A percentile compares a stretch with the other conserved stretches of the same genome.
These are phyloP conservation scores for Achroia grisella DNA, from an alignment of 1,140 invertebrate species.

Conservation along the genomic window DNA sequence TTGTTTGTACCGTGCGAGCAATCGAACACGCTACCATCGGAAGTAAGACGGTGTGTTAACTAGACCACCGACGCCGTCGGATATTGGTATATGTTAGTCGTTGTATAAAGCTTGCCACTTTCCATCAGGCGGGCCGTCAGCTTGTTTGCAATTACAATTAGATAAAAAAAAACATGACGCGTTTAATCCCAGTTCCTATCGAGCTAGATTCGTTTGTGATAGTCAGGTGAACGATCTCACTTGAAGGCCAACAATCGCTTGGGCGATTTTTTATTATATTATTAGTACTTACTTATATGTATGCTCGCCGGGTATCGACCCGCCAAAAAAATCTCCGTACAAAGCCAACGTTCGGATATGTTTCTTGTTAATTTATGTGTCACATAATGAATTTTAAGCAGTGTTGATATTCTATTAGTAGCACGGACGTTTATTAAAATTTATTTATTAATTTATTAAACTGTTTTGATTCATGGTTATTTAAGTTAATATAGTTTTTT, in stretches of 20 bases:
- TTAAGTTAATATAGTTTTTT: too few species aligned
- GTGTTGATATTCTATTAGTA: not conserved
- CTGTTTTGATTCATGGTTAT: too few species aligned
- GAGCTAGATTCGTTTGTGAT: slow-evolving; percentile 36
- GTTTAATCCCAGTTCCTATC: slow-evolving; percentile 26
- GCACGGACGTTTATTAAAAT: not conserved
- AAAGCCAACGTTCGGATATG: not conserved
- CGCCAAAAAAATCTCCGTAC: slow-evolving; percentile 12
- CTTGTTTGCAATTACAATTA: too few species aligned
- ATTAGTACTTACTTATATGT: slow-evolving; percentile 32
- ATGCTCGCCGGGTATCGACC: slow-evolving; percentile 19
- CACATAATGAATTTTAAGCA: too few species aligned
- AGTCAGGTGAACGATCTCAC: slow-evolving; percentile 51
- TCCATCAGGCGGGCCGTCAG: too few species aligned
- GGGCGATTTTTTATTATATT: slow-evolving; percentile 35
- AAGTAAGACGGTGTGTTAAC: too few species aligned
- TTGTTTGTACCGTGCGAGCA: too few species aligned
- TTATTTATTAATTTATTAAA: not conserved
- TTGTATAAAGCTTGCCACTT: too few species aligned
- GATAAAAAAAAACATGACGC: slow-evolving; percentile 23
- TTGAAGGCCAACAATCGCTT: slow-evolving; percentile 51
- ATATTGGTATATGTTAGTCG: too few species aligned
- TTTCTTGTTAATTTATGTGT: not conserved
- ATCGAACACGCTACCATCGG: too few species aligned
- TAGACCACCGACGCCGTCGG: too few species aligned